Evolutionary conservation across 2,113 vertebrate species (phyloP).

Genomic region (Cephalopterus ornatus): DNA sequence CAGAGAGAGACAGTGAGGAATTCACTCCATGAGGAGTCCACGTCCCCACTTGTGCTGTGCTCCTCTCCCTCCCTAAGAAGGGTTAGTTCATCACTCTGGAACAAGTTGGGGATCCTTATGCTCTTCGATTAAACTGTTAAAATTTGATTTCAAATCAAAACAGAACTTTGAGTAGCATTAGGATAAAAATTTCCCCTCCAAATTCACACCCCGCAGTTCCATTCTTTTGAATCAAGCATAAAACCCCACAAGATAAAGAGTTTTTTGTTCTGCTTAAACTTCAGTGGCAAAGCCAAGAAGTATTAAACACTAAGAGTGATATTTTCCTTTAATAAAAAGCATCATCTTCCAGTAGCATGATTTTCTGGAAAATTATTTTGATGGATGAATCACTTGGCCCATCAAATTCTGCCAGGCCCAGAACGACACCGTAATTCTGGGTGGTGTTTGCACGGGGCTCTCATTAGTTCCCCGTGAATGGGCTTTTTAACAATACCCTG

Average conservation of each 20-base stretch:
- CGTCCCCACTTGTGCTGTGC: background rate
- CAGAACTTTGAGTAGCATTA: background rate
- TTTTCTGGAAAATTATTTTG: background rate
- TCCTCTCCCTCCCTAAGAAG: background rate
- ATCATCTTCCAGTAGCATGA: background rate
- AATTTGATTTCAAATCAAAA: background rate
- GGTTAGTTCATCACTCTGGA: background rate
- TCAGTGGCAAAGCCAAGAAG: background rate
- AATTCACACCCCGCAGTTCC: background rate
- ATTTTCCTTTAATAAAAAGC: slow-evolving; percentile 47
- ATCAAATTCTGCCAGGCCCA: background rate
- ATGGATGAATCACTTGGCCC: slow-evolving; percentile 25
- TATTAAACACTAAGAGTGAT: background rate
- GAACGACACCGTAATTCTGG: background rate
- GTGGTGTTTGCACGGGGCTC: background rate
- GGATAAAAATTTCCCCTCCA: background rate
- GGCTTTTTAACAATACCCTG: background rate
- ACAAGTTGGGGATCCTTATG: background rate
- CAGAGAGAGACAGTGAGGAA: background rate
- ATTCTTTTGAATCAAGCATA: background rate
- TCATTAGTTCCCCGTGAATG: rapidly evolving
- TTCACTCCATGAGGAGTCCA: rapidly evolving
- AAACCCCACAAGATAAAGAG: background rate
- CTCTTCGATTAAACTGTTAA: background rate
- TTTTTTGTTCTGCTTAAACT: background rate